phyloP scores from a whole-genome alignment of 2,888 invertebrate species.

The Mimumesa dahlbomi region DNA sequence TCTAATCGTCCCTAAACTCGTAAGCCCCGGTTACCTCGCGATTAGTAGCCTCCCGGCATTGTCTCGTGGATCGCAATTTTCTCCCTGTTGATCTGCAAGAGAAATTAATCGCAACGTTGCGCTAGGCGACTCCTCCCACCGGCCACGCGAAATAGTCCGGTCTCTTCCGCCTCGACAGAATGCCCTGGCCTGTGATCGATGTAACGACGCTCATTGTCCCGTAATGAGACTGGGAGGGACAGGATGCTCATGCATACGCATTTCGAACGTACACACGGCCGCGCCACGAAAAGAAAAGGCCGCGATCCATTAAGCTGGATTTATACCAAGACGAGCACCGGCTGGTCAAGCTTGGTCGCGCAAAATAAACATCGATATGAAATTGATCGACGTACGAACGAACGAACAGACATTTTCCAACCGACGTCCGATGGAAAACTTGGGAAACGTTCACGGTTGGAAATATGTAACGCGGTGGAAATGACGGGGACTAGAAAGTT shows the following conservation, averaged over 20 bases:
- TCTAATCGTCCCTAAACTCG: background rate
- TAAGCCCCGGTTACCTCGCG: background rate
- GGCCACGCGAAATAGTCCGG: slow-evolving; percentile 38
- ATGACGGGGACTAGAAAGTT: too few species aligned
- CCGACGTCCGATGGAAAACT: too few species aligned
- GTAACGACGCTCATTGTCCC: slow-evolving; percentile 77
- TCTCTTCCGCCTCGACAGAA: slow-evolving; percentile 63
- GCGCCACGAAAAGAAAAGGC: background rate
- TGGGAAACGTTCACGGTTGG: too few species aligned
- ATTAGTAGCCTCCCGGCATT: slow-evolving; percentile 8
- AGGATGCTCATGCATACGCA: slow-evolving; percentile 69
- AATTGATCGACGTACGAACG: too few species aligned
- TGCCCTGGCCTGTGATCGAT: slow-evolving; percentile 68
- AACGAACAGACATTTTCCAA: too few species aligned
- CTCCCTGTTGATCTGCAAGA: background rate
- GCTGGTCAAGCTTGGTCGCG: too few species aligned
- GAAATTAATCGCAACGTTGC: slow-evolving; percentile 44
- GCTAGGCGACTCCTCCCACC: slow-evolving; percentile 11
- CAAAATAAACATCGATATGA: too few species aligned
- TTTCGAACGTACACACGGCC: slow-evolving; percentile 1
- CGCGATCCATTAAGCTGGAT: slow-evolving; percentile 2
- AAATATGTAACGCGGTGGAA: too few species aligned
- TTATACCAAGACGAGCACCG: too few species aligned
- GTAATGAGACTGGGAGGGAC: slow-evolving; percentile 78
- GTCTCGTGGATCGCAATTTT: slow-evolving; percentile 12